These are phyloP conservation scores for Dromococcyx pavoninus DNA, from an alignment of 2,797 vertebrate species.

Conservation along the genomic window DNA sequence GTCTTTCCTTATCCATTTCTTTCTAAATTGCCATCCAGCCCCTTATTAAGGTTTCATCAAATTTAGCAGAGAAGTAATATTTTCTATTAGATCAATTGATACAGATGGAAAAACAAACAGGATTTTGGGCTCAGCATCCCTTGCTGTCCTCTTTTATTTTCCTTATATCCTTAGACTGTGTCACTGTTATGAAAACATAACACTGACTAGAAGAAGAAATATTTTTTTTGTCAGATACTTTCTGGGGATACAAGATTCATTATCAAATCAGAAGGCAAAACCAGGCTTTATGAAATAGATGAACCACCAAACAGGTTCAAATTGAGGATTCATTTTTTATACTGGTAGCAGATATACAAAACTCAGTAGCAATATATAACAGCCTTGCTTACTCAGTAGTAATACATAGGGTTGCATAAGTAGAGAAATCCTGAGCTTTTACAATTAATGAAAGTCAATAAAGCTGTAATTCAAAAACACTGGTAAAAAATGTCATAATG, in stretches of 20 bases:
- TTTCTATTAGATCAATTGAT: not conserved
- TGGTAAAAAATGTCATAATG: not conserved
- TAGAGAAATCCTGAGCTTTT: not conserved
- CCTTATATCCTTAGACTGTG: not conserved
- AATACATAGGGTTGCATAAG: rapidly evolving
- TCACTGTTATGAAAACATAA: not conserved
- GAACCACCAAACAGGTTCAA: not conserved
- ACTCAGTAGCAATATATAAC: not conserved
- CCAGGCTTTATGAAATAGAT: not conserved
- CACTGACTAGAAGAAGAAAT: not conserved
- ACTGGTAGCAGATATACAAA: not conserved
- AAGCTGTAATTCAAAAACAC: not conserved
- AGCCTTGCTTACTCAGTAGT: not conserved
- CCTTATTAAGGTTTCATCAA: not conserved
- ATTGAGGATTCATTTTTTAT: not conserved
- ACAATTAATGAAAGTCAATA: not conserved
- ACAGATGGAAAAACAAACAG: not conserved
- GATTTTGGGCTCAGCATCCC: not conserved
- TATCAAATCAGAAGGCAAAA: not conserved
- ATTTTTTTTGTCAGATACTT: not conserved
- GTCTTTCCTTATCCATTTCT: not conserved
- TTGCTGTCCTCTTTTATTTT: not conserved
- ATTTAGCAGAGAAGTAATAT: not conserved
- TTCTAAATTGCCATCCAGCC: not conserved
- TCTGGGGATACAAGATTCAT: not conserved